A percentile compares a stretch with the other conserved stretches of the same genome.
Evolutionary conservation across 37 sponge, comb jelly and placozoan species (phyloP).

Genomic region (Chondrilla cf. caribensis): DNA sequence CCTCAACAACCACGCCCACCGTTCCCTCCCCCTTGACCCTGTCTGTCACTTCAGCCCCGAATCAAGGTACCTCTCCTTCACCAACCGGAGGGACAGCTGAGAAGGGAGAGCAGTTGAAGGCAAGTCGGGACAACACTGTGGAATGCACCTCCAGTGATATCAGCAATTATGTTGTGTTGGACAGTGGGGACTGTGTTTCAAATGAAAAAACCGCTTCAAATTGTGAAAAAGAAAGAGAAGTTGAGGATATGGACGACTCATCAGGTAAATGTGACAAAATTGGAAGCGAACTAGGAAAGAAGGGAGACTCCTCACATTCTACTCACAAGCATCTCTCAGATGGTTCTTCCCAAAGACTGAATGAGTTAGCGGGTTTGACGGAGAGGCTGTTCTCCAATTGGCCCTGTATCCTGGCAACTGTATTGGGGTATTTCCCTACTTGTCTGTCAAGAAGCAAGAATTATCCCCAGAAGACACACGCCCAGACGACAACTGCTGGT

Average conservation of each 20-base stretch:
- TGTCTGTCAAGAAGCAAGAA: background rate
- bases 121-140: background rate
- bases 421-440: constrained; percentile 48
- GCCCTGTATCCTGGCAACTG: constrained; percentile 50
- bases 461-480: background rate
- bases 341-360: too few species aligned
- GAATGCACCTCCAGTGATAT: background rate
- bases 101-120: background rate
- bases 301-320: too few species aligned
- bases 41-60: background rate
- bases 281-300: too few species aligned
- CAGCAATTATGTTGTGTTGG: background rate
- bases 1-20: background rate
- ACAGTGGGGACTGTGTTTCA: background rate
- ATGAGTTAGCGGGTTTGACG: too few species aligned
- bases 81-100: background rate
- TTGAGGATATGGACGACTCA: too few species aligned
- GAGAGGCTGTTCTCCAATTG: constrained; percentile 49
- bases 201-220: too few species aligned
- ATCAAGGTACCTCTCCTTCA: too few species aligned
- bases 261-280: too few species aligned
- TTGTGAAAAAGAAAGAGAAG: too few species aligned
- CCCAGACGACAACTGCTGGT: background rate
- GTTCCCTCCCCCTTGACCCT: background rate
- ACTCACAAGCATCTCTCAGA: too few species aligned